Evolutionary conservation across 2,113 vertebrate species (phyloP).

Genomic region (Baryphthengus martii): DNA sequence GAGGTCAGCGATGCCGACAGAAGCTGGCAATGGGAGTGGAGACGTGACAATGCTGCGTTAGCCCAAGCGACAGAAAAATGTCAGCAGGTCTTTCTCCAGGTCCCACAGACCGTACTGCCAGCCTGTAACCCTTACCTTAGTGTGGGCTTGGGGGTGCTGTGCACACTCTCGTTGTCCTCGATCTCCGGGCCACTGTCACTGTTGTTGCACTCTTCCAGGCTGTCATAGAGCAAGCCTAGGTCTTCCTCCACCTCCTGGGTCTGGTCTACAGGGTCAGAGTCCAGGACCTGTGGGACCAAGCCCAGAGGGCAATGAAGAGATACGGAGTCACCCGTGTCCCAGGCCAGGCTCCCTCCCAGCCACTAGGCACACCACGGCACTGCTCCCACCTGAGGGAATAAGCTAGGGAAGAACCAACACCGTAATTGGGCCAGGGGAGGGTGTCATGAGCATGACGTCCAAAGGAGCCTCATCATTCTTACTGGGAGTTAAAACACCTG

Average conservation of each 20-base stretch:
- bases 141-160: slow-evolving; percentile 95
- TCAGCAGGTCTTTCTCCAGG: neutral
- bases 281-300: slow-evolving; percentile 82
- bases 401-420: neutral
- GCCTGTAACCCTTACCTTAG: slow-evolving; percentile 81
- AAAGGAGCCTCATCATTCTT: neutral
- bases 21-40: neutral
- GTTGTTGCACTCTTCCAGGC: slow-evolving; percentile 93
- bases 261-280: slow-evolving; percentile 91
- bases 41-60: neutral
- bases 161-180: slow-evolving; percentile 95
- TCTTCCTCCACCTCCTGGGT: slow-evolving; percentile 92
- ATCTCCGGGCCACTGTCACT: slow-evolving; percentile 95
- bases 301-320: neutral
- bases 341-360: neutral
- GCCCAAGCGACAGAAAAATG: neutral
- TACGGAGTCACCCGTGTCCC: neutral
- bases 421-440: neutral
- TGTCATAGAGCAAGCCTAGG: slow-evolving; percentile 88
- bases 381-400: neutral
- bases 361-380: neutral
- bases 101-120: neutral
- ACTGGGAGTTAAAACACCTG: neutral
- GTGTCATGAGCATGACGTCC: neutral
- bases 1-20: neutral